Percentiles rank a stretch among this genome's conserved stretches.
phyloP scores from a whole-genome alignment of 2,888 invertebrate species.

The Caenorhabditis sp. region DNA sequence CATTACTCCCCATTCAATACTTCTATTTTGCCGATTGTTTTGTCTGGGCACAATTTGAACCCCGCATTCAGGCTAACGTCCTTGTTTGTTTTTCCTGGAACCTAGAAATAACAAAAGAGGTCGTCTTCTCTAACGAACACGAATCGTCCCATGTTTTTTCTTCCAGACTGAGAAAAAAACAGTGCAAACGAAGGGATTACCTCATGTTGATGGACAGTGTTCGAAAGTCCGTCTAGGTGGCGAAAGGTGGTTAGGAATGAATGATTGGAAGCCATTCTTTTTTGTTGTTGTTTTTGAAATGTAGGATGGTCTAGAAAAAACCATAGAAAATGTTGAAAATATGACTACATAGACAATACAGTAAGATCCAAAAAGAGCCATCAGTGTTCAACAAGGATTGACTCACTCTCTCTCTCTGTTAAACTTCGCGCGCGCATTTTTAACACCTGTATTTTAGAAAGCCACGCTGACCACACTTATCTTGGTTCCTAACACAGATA shows the following conservation, averaged over 20 bases:
- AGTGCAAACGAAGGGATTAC: not conserved
- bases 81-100: slow-evolving; percentile 4
- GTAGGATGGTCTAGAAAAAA: not conserved
- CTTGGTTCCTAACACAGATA: no score
- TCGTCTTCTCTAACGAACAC: not conserved
- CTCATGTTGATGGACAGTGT: not conserved
- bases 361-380: no score
- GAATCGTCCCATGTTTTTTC: not conserved
- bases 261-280: not conserved
- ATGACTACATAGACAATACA: not conserved
- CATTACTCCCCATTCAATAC: not conserved
- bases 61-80: not conserved
- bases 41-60: slow-evolving; percentile 8
- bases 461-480: no score
- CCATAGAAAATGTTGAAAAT: not conserved
- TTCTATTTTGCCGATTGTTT: not conserved
- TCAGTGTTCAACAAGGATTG: no score
- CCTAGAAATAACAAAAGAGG: not conserved
- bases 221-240: not conserved
- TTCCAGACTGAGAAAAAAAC: not conserved
- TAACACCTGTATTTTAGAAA: no score
- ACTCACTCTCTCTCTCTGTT: no score
- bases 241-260: not conserved
- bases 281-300: not conserved
- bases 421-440: no score